Base-by-base conservation (phyloP, 2,888 invertebrate species). In the Drosophila anomalipes region DNA sequence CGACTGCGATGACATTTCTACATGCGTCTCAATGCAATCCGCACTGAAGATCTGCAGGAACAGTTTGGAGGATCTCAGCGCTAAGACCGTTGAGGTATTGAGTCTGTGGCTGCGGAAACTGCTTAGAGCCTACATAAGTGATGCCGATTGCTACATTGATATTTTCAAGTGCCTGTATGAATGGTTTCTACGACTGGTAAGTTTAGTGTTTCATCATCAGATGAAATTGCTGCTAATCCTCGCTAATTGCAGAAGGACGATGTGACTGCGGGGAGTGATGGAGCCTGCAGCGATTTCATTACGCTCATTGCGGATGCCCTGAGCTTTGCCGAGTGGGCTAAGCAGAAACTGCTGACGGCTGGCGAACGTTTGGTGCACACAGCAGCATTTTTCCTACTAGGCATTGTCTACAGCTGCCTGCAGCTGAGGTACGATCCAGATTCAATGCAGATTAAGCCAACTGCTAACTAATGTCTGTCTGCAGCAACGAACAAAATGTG, bases 81-180 rank as follows among this genome's bases (percentile, higher is more conserved):
- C 57, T 1, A 72, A 39, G 56, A 44, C 49, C 22, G 61, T 41
- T 4, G 79, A 82, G 6, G 63, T 86, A 10, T 61, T 89, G 26
- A 44, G 65, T 32, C 33, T 87, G 16, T 89, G 89, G 89, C 39
- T 87, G 3, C 70, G 54, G 5, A 89, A 86, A 56, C 58, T 89
- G 7, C 61, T 89, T 3, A 69, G 74, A 58, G 76, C 71, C 3
- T 86, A 84, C 41, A 41, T 79, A 47, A 59, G 35, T n/a, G 69
- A 74, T 6, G 19, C 49, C 0, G 57, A 69, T 1, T 62, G 59
- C 44, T 81, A 72, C 12, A 49, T 76, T 1, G 39, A 58, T 1
- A 53, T 58, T 4, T 68, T 81, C 0, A 78, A 69, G 28, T 73
- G 47, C 16, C 44, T 89, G 54, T 77, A 69, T 28, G 58, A 76